Percentiles rank a stretch among this genome's conserved stretches.
Conservation (phyloP, 2,113 vertebrate genomes). For the Zonotrichia leucophrys region DNA sequence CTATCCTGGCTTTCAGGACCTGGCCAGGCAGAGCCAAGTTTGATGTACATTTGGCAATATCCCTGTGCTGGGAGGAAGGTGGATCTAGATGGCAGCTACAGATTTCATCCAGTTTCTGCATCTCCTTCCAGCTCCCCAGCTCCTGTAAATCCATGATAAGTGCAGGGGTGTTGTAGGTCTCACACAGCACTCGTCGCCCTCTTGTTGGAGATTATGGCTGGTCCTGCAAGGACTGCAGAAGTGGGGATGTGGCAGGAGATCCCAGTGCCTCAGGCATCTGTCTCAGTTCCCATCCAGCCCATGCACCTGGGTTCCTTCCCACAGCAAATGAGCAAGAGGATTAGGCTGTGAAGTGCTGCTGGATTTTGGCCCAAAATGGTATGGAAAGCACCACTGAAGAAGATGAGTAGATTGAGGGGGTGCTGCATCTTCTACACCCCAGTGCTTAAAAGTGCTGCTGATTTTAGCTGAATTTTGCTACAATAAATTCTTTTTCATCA, state of each 20-base stretch:
- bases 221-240: background rate
- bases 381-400: background rate
- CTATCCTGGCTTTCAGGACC: background rate
- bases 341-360: background rate
- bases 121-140: background rate
- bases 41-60: background rate
- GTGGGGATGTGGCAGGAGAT: background rate
- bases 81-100: background rate
- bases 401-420: background rate
- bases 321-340: background rate
- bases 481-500: background rate
- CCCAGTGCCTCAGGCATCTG: background rate
- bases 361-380: background rate
- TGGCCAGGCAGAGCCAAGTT: background rate
- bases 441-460: background rate
- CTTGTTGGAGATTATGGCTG: background rate
- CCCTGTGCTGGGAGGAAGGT: background rate
- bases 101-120: background rate
- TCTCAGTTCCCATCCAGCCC: background rate
- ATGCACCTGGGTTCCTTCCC: background rate
- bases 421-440: background rate
- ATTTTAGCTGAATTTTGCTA: background rate
- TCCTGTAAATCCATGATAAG: background rate
- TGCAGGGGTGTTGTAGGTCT: background rate
- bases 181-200: accelerated